A percentile compares a stretch with the other conserved stretches of the same genome.
These are phyloP conservation scores for Leuciscus waleckii DNA, from an alignment of 2,797 vertebrate genomes.

Conservation along the genomic window DNA sequence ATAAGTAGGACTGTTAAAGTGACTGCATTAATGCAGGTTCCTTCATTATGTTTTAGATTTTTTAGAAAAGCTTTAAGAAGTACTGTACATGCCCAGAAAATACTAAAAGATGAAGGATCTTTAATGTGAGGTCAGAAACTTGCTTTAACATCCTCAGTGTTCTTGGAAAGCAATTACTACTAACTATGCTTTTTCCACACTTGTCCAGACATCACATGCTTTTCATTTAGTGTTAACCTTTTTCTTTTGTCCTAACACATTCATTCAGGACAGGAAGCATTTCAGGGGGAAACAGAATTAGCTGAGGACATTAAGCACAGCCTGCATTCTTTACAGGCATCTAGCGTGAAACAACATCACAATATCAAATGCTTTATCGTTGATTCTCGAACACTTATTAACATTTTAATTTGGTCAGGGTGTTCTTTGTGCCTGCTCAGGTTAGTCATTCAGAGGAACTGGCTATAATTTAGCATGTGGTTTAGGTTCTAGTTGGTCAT, in stretches of 20 bases:
- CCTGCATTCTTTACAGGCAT: slow-evolving; percentile 48
- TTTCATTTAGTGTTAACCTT: slow-evolving; percentile 66
- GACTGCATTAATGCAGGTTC: neutral
- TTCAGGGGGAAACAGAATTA: slow-evolving; percentile 50
- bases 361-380: slow-evolving; percentile 68
- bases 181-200: slow-evolving; percentile 61
- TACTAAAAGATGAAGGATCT: neutral
- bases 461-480: slow-evolving; percentile 23
- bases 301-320: slow-evolving; percentile 61
- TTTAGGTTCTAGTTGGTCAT: slow-evolving; percentile 3
- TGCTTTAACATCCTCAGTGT: slow-evolving; percentile 43
- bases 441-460: slow-evolving; percentile 55
- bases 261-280: slow-evolving; percentile 58
- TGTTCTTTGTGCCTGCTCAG: slow-evolving; percentile 46
- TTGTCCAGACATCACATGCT: slow-evolving; percentile 65
- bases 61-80: slow-evolving; percentile 4
- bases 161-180: slow-evolving; percentile 58
- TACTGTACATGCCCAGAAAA: neutral
- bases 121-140: neutral
- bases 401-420: slow-evolving; percentile 54
- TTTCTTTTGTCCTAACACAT: slow-evolving; percentile 62
- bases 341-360: slow-evolving; percentile 59
- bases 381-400: slow-evolving; percentile 69
- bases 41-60: neutral
- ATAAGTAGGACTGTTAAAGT: neutral